Conservation (phyloP, 1,140 invertebrate genomes). For the Hypsibius dujardini region DNA sequence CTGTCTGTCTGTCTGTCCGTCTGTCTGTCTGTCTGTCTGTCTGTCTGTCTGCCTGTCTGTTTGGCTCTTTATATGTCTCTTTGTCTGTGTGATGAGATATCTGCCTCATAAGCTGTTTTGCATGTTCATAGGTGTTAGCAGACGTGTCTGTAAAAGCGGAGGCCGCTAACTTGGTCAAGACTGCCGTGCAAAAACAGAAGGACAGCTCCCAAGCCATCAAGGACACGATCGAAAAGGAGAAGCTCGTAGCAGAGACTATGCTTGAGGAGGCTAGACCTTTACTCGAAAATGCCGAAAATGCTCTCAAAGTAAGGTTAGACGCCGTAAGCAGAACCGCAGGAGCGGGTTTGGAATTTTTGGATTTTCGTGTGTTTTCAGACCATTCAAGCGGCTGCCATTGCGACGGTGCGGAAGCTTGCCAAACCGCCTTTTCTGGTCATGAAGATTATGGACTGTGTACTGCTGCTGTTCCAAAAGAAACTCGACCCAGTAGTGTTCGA, state of each 20-base stretch:
- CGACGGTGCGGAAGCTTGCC: slow-evolving; percentile 79
- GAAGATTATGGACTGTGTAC: slow-evolving; percentile 90
- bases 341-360: too few species aligned
- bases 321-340: neutral
- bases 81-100: neutral
- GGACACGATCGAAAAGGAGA: slow-evolving; percentile 71
- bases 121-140: slow-evolving; percentile 40
- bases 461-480: slow-evolving; percentile 76
- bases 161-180: slow-evolving; percentile 83
- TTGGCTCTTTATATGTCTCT: slow-evolving; percentile 27
- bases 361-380: slow-evolving; percentile 36
- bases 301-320: slow-evolving; percentile 46
- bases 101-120: too few species aligned
- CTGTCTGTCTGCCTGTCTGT: too few species aligned
- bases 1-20: too few species aligned
- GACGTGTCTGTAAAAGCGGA: slow-evolving; percentile 76
- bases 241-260: slow-evolving; percentile 70
- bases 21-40: too few species aligned
- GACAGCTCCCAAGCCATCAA: slow-evolving; percentile 82
- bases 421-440: slow-evolving; percentile 87
- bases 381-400: slow-evolving; percentile 88
- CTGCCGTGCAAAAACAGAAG: slow-evolving; percentile 82
- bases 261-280: slow-evolving; percentile 75
- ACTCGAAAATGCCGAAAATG: slow-evolving; percentile 77
- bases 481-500: slow-evolving; percentile 61